Evolutionary conservation across 2,113 vertebrate species (phyloP), one percentile per base, ranked within the genome.

Genomic region (Malaclemys terrapin): DNA sequence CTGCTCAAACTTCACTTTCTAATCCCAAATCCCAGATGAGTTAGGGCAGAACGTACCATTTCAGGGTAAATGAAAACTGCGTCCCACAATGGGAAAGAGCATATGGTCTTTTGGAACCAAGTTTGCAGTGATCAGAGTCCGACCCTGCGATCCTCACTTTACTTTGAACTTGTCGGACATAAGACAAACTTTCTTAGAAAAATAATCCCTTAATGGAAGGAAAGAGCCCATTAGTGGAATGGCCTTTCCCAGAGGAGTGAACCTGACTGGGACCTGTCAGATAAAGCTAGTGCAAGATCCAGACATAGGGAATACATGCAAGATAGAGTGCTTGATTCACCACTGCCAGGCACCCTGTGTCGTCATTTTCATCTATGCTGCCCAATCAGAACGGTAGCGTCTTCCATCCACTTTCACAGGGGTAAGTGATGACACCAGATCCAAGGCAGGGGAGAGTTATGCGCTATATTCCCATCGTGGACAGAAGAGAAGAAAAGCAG

Each of bases 1-100:
- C 93, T 87, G 88, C 96, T 97, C 87, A 85, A 95, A 76, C 56
- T 87, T 12, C 87, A 27, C 31, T 85, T 89, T 97, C 69, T 85
- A 95, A 96, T 97, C 89, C 82, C 57, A 87, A 87, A 50, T 47
- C 81, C 83, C 81, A 65, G 11, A 47, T 0, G 2, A 89, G 45
- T 2, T 50, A 82, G 38, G 82, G n/a, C 0, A 1, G 12, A 72
- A 75, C 42, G 52, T 80, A 95, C 76, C 27, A 35, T 88, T 92
- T 93, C 35, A 52, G 50, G 82, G 47, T 93, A 95, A 96, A 95
- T 35, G 94, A 89, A 97, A 94, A 16, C 91, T 89, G 25, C 54
- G 87, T 57, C 29, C 24, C 47, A 78, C n/a, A 56, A 53, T 0
- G 80, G 80, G 65, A 84, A 93, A 56, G 54, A 88, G 56, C 47